Conservation (phyloP, 1,140 invertebrate species). For the Planococcus citri region DNA sequence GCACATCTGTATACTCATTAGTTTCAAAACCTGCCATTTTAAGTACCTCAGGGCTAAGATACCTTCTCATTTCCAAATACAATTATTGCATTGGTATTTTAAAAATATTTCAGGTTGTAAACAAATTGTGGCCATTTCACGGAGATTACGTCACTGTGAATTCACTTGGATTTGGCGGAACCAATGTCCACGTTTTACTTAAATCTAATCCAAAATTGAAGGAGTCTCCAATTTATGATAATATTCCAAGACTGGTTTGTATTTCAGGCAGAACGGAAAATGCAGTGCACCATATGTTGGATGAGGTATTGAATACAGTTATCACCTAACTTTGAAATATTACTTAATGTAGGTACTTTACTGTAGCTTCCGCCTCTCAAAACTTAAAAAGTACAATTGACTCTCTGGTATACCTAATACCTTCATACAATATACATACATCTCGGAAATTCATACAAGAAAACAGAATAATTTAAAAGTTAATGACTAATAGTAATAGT, state of each 20-base stretch:
- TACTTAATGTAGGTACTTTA: background rate
- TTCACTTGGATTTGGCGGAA: conserved; percentile 95
- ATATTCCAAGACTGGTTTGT: conserved; percentile 54
- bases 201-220: conserved; percentile 63
- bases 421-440: background rate
- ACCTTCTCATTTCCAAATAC: too few relatives aligned
- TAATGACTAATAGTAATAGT: background rate
- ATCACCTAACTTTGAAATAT: background rate
- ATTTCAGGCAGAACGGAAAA: conserved; percentile 76
- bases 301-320: conserved; percentile 41
- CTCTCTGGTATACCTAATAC: background rate
- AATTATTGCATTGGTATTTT: conserved; percentile 15
- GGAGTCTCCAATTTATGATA: conserved; percentile 37
- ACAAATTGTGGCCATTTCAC: conserved; percentile 64
- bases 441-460: background rate
- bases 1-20: too few relatives aligned
- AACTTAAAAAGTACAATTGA: background rate
- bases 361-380: background rate
- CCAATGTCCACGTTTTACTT: conserved; percentile 83
- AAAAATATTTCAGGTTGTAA: conserved; percentile 48
- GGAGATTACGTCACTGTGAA: conserved; percentile 79
- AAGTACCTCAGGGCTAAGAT: too few relatives aligned
- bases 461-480: background rate
- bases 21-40: too few relatives aligned
- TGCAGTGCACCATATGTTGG: conserved; percentile 54